Percentiles rank a stretch among this genome's conserved stretches.
phyloP scores from a whole-genome alignment of 2,113 vertebrate genomes.

The Limnothrissa miodon region DNA sequence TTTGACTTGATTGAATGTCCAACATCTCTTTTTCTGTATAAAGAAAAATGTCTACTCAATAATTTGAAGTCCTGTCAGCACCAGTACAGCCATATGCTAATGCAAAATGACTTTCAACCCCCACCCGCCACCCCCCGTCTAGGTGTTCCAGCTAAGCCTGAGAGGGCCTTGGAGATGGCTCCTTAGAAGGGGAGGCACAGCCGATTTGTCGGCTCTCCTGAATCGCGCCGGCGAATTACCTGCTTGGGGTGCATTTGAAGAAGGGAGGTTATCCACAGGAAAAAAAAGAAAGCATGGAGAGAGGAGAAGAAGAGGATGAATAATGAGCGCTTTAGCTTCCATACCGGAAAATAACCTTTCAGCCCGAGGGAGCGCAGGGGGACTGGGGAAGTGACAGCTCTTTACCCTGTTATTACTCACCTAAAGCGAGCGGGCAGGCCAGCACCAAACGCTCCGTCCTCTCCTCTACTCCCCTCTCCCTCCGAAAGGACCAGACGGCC shows the following conservation, averaged over 20 bases:
- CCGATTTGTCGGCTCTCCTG: constrained; percentile 11
- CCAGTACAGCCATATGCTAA: neutral
- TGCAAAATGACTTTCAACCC: neutral
- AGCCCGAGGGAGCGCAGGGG: constrained; percentile 26
- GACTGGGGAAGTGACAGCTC: constrained; percentile 25
- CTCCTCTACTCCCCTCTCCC: neutral
- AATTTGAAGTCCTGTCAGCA: neutral
- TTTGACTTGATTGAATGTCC: neutral
- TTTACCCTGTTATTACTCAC: constrained; percentile 32
- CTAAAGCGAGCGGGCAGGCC: neutral
- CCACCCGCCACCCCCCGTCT: neutral
- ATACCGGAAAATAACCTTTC: constrained; percentile 53
- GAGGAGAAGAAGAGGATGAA: constrained; percentile 51
- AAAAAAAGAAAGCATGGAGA: neutral
- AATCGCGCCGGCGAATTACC: neutral
- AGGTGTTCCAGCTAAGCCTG: neutral
- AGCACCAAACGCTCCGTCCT: neutral
- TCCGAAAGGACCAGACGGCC: neutral
- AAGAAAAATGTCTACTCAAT: neutral
- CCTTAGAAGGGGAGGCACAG: neutral
- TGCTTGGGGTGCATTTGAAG: constrained; percentile 1
- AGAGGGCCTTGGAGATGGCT: neutral
- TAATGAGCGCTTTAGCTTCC: constrained; percentile 64
- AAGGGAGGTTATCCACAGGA: constrained; percentile 55
- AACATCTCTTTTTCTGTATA: neutral